These are phyloP conservation scores for Polydrusus pterygomalis DNA, from an alignment of 2,888 invertebrate genomes.

Conservation along the genomic window DNA sequence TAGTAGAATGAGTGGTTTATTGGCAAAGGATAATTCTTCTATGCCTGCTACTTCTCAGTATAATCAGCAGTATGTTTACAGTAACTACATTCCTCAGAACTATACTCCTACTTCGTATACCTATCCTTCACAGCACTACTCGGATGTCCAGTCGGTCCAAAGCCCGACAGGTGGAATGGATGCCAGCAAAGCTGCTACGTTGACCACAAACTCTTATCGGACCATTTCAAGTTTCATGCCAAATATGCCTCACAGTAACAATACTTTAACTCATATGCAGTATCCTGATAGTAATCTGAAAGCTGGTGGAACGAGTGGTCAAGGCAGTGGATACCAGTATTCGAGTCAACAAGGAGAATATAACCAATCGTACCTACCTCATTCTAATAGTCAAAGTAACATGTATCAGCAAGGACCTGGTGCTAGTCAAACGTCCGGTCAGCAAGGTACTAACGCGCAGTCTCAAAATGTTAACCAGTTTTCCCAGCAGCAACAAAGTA, in stretches of 20 bases:
- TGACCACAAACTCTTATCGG: slow-evolving; percentile 62
- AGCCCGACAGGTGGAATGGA: slow-evolving; percentile 52
- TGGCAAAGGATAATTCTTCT: slow-evolving; percentile 20
- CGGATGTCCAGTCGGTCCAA: slow-evolving; percentile 28
- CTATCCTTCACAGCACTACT: slow-evolving; percentile 46
- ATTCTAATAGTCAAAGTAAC: slow-evolving; percentile 25
- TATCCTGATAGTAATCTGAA: slow-evolving; percentile 46
- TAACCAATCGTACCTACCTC: slow-evolving; percentile 5
- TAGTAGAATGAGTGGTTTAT: slow-evolving; percentile 39
- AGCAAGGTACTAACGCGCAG: slow-evolving; percentile 6
- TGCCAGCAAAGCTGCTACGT: slow-evolving; percentile 59
- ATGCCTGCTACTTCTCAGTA: slow-evolving; percentile 35
- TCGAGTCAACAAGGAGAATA: slow-evolving; percentile 5
- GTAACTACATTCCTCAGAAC: slow-evolving; percentile 59
- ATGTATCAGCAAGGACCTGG: slow-evolving; percentile 16
- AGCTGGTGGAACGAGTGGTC: slow-evolving; percentile 13
- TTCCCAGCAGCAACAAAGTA: slow-evolving; percentile 2
- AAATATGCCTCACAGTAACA: slow-evolving; percentile 44
- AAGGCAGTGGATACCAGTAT: slow-evolving; percentile 23
- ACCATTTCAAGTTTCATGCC: slow-evolving; percentile 59
- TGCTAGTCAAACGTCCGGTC: slow-evolving; percentile 22
- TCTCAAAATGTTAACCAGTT: slow-evolving; percentile 9
- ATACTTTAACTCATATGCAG: slow-evolving; percentile 53
- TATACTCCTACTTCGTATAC: slow-evolving; percentile 56
- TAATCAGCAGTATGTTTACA: slow-evolving; percentile 52